phyloP scores from a whole-genome alignment of 2,113 vertebrate species.

The Baryphthengus martii region DNA sequence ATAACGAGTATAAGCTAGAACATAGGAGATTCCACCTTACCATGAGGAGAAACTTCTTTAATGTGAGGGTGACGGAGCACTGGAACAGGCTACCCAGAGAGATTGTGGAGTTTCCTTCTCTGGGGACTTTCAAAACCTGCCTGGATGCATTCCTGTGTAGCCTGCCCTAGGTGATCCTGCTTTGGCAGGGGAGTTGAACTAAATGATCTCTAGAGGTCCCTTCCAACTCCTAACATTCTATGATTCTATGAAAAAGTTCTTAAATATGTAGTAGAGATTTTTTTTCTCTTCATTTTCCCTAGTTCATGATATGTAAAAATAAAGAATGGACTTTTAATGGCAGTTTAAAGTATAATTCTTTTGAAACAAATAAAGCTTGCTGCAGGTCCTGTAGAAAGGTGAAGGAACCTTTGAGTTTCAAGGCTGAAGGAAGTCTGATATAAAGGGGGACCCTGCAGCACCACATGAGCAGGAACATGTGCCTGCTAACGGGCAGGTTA shows the following conservation, averaged over 20 bases:
- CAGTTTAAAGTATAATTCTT: neutral
- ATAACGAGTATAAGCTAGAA: too few relatives aligned
- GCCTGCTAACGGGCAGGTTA: neutral
- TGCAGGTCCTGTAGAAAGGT: neutral
- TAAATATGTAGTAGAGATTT: neutral
- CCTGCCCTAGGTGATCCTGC: too few relatives aligned
- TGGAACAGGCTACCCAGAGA: too few relatives aligned
- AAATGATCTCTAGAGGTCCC: too few relatives aligned
- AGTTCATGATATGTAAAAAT: neutral
- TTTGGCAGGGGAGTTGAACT: too few relatives aligned
- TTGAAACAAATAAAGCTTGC: neutral
- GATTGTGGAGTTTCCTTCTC: too few relatives aligned
- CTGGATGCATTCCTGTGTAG: too few relatives aligned
- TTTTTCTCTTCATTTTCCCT: neutral
- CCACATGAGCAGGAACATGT: fast-evolving
- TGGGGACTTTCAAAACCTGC: too few relatives aligned
- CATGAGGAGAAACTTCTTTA: too few relatives aligned
- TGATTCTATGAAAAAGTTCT: neutral
- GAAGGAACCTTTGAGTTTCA: neutral
- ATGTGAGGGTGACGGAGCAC: too few relatives aligned
- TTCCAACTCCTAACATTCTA: too few relatives aligned
- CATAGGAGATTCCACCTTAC: too few relatives aligned
- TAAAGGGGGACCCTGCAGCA: neutral
- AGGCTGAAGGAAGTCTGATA: neutral
- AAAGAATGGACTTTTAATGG: neutral